Evolutionary conservation across 1,140 invertebrate species (phyloP).

Genomic region (Kradibia gibbosae): DNA sequence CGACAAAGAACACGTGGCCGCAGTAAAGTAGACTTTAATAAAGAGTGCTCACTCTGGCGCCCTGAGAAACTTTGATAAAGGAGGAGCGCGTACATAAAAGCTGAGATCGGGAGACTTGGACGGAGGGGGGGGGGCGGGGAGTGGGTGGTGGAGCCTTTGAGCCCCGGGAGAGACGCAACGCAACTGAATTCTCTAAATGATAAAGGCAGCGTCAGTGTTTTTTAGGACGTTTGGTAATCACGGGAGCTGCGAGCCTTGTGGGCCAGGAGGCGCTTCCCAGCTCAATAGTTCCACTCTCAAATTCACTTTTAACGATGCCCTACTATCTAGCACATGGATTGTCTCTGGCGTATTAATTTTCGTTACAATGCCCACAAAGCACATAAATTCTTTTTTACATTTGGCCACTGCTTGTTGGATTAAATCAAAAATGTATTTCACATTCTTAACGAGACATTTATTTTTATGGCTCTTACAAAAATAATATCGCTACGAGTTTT

Average conservation of each 20-base stretch:
- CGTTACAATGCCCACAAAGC: too few species aligned
- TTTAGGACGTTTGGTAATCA: neutral
- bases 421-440: too few species aligned
- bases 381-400: too few species aligned
- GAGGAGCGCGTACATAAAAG: neutral
- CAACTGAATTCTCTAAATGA: conserved; percentile 7
- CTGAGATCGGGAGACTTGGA: neutral
- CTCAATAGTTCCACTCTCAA: neutral
- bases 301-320: neutral
- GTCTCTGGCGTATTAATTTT: too few species aligned
- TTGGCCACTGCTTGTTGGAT: too few species aligned
- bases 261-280: neutral
- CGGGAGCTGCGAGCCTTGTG: neutral
- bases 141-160: neutral
- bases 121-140: neutral
- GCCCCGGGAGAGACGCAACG: neutral
- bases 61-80: conserved; percentile 39
- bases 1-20: conserved; percentile 22
- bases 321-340: too few species aligned
- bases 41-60: neutral
- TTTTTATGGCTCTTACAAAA: too few species aligned
- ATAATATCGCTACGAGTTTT: too few species aligned
- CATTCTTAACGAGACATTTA: too few species aligned
- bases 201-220: neutral
- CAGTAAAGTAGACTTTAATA: conserved; percentile 15